phyloP scores from a whole-genome alignment of 2,797 vertebrate species.

The Chelon labrosus region DNA sequence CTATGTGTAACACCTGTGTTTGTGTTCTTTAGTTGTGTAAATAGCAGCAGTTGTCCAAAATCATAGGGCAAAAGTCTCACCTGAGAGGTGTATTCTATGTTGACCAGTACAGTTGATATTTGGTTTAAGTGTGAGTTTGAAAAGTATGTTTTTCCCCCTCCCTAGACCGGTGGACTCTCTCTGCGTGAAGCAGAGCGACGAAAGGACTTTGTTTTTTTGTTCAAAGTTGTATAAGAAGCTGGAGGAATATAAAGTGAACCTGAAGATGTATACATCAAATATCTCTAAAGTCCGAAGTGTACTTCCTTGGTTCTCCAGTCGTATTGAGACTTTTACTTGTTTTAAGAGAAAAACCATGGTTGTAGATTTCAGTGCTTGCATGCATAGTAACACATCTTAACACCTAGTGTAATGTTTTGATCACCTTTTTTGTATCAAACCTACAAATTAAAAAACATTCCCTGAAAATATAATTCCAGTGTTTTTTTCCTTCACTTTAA shows the following conservation, averaged over 20 bases:
- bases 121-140: constrained; percentile 10
- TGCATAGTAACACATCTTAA: constrained; percentile 49
- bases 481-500: constrained; percentile 20
- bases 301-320: constrained; percentile 35
- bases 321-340: constrained; percentile 43
- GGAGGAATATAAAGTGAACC: constrained; percentile 48
- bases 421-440: constrained; percentile 76
- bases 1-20: no score
- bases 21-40: no score
- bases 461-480: constrained; percentile 17
- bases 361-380: constrained; percentile 70
- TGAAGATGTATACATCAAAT: constrained; percentile 8
- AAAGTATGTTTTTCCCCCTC: neutral
- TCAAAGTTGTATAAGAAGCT: constrained; percentile 39
- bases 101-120: neutral
- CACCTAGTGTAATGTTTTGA: constrained; percentile 61
- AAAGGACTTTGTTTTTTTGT: constrained; percentile 49
- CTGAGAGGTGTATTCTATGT: no score
- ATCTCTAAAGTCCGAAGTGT: constrained; percentile 34
- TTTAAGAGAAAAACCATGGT: constrained; percentile 42
- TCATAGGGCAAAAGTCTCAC: no score
- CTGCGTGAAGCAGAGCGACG: constrained; percentile 25
- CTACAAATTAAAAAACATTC: constrained; percentile 60
- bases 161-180: constrained; percentile 32
- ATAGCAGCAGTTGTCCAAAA: no score